These are phyloP conservation scores for Penaeus vannamei DNA, from an alignment of 1,140 invertebrate genomes.

Conservation along the genomic window DNA sequence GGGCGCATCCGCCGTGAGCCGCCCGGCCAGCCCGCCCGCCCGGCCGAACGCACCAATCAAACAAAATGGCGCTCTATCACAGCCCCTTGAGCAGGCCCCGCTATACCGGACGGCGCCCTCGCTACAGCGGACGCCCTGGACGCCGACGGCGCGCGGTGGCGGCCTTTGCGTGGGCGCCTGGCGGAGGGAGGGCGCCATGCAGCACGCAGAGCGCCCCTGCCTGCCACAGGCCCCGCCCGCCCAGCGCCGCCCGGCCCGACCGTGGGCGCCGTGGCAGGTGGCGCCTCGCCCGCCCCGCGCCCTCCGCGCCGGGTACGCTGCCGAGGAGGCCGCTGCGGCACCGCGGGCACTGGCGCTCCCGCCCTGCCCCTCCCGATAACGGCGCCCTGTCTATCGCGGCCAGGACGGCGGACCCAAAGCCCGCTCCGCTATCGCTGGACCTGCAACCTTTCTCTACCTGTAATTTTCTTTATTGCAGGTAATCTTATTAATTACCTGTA, in stretches of 20 bases:
- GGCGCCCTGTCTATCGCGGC: no score
- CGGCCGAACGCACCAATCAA: constrained; percentile 42
- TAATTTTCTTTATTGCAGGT: no score
- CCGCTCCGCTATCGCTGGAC: no score
- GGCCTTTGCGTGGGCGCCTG: no score
- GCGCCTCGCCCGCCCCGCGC: background rate
- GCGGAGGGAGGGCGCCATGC: background rate
- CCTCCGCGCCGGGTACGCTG: background rate
- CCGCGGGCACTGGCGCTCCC: no score
- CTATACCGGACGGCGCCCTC: background rate
- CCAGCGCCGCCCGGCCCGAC: background rate
- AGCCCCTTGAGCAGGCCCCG: background rate
- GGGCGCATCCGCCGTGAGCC: constrained; percentile 9
- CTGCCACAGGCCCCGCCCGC: background rate
- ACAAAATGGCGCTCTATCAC: constrained; percentile 60
- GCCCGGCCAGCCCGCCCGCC: background rate
- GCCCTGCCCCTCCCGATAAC: no score
- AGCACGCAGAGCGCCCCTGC: background rate
- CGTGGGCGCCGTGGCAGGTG: background rate
- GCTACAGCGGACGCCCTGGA: background rate
- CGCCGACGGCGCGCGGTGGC: background rate
- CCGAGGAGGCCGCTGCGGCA: no score
- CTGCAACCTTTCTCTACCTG: no score
- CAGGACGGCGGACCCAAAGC: no score
- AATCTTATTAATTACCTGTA: no score